These are phyloP conservation scores for Rotaria socialis DNA, from an alignment of 2,888 invertebrate genomes.

Conservation along the genomic window DNA sequence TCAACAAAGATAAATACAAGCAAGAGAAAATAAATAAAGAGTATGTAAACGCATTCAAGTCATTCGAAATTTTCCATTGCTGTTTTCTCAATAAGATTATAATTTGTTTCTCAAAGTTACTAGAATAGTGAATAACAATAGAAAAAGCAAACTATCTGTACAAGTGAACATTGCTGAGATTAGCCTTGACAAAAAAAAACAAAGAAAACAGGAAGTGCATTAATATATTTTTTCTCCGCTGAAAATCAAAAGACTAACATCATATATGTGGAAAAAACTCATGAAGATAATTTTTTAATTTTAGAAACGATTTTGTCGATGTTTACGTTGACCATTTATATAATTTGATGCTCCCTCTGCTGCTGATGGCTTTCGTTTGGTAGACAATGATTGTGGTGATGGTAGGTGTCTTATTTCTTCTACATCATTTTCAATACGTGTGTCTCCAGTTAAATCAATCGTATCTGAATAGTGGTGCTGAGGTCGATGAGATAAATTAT, in stretches of 20 bases:
- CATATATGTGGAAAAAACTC: too few species aligned
- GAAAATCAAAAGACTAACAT: too few species aligned
- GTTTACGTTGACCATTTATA: neutral
- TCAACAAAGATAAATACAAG: neutral
- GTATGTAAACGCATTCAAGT: neutral
- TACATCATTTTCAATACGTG: neutral
- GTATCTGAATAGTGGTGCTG: neutral
- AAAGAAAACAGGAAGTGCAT: too few species aligned
- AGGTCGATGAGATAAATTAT: neutral
- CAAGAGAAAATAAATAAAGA: constrained; percentile 6
- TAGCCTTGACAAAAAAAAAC: too few species aligned
- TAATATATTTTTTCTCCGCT: neutral
- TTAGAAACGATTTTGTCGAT: constrained; percentile 13
- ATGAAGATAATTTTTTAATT: neutral
- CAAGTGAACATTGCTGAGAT: neutral
- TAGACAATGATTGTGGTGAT: neutral
- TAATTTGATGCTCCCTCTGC: neutral
- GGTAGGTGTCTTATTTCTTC: neutral
- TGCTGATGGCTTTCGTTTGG: neutral
- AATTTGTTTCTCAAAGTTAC: too few species aligned
- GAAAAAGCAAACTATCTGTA: neutral
- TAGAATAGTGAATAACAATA: neutral
- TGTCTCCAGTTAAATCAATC: neutral
- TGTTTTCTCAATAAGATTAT: neutral
- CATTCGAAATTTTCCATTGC: neutral